Evolutionary conservation across 2,888 invertebrate species (phyloP), one percentile per base, ranked within the genome.

Genomic region (Physocephala rufipes): DNA sequence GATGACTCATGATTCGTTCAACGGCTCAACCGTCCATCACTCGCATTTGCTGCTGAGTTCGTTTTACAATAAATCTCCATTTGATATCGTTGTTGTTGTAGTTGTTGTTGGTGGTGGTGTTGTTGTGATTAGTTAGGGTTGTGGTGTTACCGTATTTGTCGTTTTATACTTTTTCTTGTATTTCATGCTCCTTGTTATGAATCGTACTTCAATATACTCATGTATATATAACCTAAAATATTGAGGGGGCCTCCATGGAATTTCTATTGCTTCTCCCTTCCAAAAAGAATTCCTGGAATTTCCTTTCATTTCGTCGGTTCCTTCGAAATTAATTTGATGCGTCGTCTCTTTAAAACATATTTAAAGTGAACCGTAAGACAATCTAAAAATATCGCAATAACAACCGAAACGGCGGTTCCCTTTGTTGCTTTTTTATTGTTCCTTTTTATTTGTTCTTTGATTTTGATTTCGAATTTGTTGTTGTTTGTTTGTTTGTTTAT

Each of bases 321-420:
- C 26, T 19, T 12, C 19, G 65, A 49, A 49, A 51, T 28, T 51
- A 16, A 19, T 45, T 12, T 15, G 59, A n/a, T 16, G 19, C 26
- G 26, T 49, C 26, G 30, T 64, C 26, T 16, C n/a, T 26, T 1
- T 24, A 28, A 58, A 28, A 12, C 2, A 4, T 9, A 28, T 7
- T 3, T n/a, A 2, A 24, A 1, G 58, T 26, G 28, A 16, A 28
- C 19, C 19, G 13, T 7, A n/a, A 13, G 53, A 24, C 12, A 21
- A 9, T 66, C 66, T 66, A 66, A 66, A 66, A 66, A 64, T 64
- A 59, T n/a, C n/a, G n/a, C n/a, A 49, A 55, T 55, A 55, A 55
- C 21, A 55, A 55, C 21, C 12, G 53, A 53, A 9, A 21, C 24
- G 21, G 1, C 43, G 43, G 12, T 62, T 0, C 5, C 24, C 47